Evolutionary conservation across 2,797 vertebrate genomes (phyloP), one percentile per base, ranked within the genome.

Genomic region (Erpetoichthys calabaricus): DNA sequence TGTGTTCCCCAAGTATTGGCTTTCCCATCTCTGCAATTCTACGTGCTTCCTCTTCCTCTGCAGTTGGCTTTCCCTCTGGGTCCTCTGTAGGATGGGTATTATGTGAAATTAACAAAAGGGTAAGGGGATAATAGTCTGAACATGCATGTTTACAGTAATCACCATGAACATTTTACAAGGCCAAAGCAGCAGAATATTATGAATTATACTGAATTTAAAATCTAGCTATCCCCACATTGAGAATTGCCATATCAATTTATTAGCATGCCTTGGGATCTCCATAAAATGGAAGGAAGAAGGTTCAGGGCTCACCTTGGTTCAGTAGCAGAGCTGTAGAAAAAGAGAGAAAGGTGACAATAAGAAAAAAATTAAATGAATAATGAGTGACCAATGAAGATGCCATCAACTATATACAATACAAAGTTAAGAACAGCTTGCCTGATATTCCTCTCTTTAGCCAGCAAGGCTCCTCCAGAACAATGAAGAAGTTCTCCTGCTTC

Each of bases 21-120:
- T 93, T 92, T 62, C 91, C 91, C 91, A 94, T 93, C 76, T 94
- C 91, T 0, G 91, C 89, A 60, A 93, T 94, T 65, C 84, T 75
- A 6, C 82, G 78, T 0, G 91, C 92, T 71, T 96, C 92, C 67
- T 92, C 90, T 56, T 93, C 89, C 73, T 95, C 92, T 0, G 84
- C 63, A 0, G 85, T 85, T 68, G 91, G 74, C 67, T 89, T 85
- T 4, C 86, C 82, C 67, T 91, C 91, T 0, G 68, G 71, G 0
- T 86, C 85, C 2, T 81, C 92, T 93, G 74, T 53, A 58, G 61
- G 65, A 50, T 6, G 42, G 45, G n/a, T 4, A 55, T 1, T 25
- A 25, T 25, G 25, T 25, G 25, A 25, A 25, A 25, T 25, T 25
- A 25, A 25, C 25, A 25, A 25, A 25, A 25, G 25, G 25, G 25